Base-by-base conservation (phyloP, 2,888 invertebrate genomes). In the Cosmopolites sordidus region DNA sequence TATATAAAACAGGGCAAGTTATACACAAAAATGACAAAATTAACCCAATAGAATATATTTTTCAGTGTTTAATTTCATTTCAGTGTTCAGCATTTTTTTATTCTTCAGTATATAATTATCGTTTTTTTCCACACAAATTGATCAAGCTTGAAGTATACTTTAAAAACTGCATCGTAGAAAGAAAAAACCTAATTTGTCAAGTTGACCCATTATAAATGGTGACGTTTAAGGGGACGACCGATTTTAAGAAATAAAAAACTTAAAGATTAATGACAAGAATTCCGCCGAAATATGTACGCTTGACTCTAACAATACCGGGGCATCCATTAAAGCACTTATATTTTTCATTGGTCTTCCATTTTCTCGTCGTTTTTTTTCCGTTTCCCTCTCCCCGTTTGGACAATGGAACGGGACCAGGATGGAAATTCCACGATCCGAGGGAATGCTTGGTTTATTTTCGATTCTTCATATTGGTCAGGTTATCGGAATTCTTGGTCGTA, bases 301-400 rank as follows among this genome's bases (percentile, higher is more conserved):
- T 30, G 44, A 44, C 42, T 43, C 45, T 46, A 52, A 56, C 56
- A 56, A 56, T 48, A 45, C 55, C 43, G 37, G 42, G 48, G 49
- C 33, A 48, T 56, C 51, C 56, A 56, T 56, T 56, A 56, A 51
- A 56, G 51, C 56, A 56, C 56, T 52, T 56, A 56, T 56, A 56
- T 56, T 56, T 56, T 56, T 52, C 56, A 56, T 56, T 56, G 56
- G 51, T 45, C 51, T 40, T 48, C 48, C 48, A 43, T 56, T 56
- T 49, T 45, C 49, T 42, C 18, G 43, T 37, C 42, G 42, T 22
- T 48, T 48, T 48, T 46, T 39, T 41, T 48, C 15, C 47, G 11
- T n/a, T n/a, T n/a, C 22, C 22, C 22, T 22, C 22, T 8, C 33
- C 33, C 33, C 33, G 8, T 33, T 22, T 8, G 33, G 33, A 33